phyloP scores from a whole-genome alignment of 2,113 vertebrate species.

The Scomber colias region DNA sequence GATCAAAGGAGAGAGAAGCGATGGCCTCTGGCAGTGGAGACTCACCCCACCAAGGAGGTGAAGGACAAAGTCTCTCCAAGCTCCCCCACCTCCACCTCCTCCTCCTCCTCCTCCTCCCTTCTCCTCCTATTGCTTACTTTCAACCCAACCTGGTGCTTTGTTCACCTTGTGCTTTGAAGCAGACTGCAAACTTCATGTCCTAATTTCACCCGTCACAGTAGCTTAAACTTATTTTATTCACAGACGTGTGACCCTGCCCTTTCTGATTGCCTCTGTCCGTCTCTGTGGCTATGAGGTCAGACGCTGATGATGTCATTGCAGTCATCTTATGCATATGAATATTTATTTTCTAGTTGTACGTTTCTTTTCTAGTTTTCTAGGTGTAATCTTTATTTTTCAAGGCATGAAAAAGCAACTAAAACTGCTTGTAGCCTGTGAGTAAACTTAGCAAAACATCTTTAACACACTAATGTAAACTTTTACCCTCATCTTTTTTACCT shows the following conservation, averaged over 20 bases:
- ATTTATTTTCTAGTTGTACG: too few species aligned
- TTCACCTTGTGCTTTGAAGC: slow-evolving; percentile 74
- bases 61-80: slow-evolving; percentile 73
- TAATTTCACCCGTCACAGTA: slow-evolving; percentile 74
- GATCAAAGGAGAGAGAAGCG: slow-evolving; percentile 72
- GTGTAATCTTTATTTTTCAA: too few species aligned
- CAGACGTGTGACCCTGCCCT: slow-evolving; percentile 3
- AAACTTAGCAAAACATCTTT: too few species aligned
- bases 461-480: too few species aligned
- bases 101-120: slow-evolving; percentile 6
- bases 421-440: too few species aligned
- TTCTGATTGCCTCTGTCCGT: neutral
- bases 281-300: neutral
- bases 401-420: too few species aligned
- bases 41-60: slow-evolving; percentile 66
- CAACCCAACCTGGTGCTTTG: slow-evolving; percentile 57
- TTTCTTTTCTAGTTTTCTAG: too few species aligned
- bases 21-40: slow-evolving; percentile 72
- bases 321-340: neutral
- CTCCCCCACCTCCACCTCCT: slow-evolving; percentile 21
- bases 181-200: slow-evolving; percentile 70
- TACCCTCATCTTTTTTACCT: too few species aligned
- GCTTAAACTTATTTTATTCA: slow-evolving; percentile 41
- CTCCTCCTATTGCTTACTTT: slow-evolving; percentile 47
- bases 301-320: neutral